A percentile compares a stretch with the other conserved stretches of the same genome.
Conservation (phyloP, 2,888 invertebrate species). For the Automeris io region DNA sequence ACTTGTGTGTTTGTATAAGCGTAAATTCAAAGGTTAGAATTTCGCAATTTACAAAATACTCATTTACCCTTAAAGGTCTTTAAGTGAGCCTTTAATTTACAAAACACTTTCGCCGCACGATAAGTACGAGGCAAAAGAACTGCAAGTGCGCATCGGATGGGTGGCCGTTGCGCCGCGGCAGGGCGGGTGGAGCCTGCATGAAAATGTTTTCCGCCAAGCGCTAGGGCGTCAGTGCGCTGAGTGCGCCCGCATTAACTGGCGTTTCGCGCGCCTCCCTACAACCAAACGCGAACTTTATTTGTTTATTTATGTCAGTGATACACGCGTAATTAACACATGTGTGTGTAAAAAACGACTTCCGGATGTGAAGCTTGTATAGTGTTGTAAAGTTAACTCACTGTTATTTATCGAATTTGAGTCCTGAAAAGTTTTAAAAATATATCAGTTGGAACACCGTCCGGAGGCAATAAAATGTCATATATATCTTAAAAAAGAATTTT, state of each 20-base stretch:
- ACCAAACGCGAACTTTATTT: conserved; percentile 21
- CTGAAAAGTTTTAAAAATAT: conserved; percentile 12
- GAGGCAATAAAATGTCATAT: conserved; percentile 52
- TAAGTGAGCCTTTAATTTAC: conserved; percentile 11
- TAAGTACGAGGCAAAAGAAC: conserved; percentile 40
- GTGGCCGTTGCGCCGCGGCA: conserved; percentile 20
- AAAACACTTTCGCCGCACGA: conserved; percentile 26
- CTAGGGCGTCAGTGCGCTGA: conserved; percentile 63
- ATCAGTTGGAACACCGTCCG: conserved; percentile 50
- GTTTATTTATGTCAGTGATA: conserved; percentile 18
- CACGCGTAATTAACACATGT: conserved; percentile 11
- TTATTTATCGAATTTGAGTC: conserved; percentile 2
- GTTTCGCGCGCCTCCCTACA: conserved; percentile 24
- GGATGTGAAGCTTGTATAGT: not conserved
- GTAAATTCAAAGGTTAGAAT: not conserved
- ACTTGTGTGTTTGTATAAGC: too few species aligned
- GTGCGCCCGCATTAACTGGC: conserved; percentile 34
- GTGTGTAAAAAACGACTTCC: not conserved
- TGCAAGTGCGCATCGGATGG: conserved; percentile 61
- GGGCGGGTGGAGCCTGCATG: conserved; percentile 65
- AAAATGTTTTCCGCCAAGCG: conserved; percentile 42
- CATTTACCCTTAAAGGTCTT: not conserved
- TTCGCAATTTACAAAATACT: not conserved
- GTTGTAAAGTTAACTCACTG: not conserved
- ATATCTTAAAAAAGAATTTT: conserved; percentile 52